Evolutionary conservation across 2,113 vertebrate genomes (phyloP).

Genomic region (Channa maculata): DNA sequence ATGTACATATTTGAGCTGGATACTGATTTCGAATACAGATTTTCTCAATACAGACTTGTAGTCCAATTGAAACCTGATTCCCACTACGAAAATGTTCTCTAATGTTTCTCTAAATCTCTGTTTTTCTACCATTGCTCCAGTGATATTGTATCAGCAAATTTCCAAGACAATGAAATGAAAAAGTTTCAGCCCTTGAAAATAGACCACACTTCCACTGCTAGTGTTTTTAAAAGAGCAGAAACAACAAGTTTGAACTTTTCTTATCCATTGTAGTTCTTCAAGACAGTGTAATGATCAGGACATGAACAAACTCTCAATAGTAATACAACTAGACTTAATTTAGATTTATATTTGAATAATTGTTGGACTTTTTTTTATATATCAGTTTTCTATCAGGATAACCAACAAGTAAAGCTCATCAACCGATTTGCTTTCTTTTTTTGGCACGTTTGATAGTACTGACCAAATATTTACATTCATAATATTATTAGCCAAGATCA

Average conservation of each 20-base stretch:
- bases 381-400: background rate
- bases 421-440: background rate
- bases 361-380: background rate
- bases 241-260: no score
- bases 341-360: no score
- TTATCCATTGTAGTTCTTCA: no score
- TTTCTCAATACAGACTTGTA: background rate
- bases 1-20: no score
- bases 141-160: constrained; percentile 1
- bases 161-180: constrained; percentile 32
- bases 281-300: background rate
- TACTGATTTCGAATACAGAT: no score
- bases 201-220: background rate
- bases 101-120: constrained; percentile 4
- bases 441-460: background rate
- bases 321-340: no score
- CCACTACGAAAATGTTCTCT: background rate
- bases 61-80: background rate
- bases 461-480: constrained; percentile 26
- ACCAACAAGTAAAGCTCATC: no score
- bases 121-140: background rate
- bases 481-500: constrained; percentile 28
- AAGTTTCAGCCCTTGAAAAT: constrained; percentile 19
- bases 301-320: background rate
- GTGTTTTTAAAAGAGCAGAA: no score